Evolutionary conservation across 2,888 invertebrate species (phyloP), one percentile per base, ranked within the genome.

Genomic region (Agrochola macilenta): DNA sequence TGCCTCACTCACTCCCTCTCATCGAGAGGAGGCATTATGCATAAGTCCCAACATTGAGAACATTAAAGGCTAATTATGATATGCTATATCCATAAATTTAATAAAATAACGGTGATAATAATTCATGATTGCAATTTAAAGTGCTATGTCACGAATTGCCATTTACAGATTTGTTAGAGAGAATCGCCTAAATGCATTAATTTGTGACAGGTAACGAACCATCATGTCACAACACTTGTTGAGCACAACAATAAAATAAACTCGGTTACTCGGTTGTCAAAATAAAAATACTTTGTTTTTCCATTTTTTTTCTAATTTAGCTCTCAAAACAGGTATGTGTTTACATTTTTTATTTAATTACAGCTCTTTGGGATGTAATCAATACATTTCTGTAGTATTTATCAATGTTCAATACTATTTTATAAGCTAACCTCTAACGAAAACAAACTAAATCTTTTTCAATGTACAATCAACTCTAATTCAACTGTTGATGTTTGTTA

Each of bases 251-350:
- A 43, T 43, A 43, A 46, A 46, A 46, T 52, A 43, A 30, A 66
- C 8, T 39, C 17, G 0, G 30, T 43, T 43, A 49, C 5, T 49
- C 12, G 57, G 8, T 0, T 69, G 26, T 69, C 69, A 46, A 61
- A 69, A 57, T 54, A 79, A 63, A 23, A 20, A 5, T 30, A 9
- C 5, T 49, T 17, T 17, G 8, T n/a, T 61, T 43, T 39, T 14
- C 14, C 7, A 4, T 17, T 4, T 26, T 46, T 20, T 46, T 7
- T 57, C 0, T 5, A 1, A 17, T 63, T n/a, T 14, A 26, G 3
- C 14, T 68, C n/a, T 7, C 3, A 79, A 54, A 30, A 63, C 52
- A 61, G 78, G 80, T 78, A 30, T 79, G 54, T 20, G 2, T 26
- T 20, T 17, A n/a, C 0, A 35, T 20, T 63, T 49, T 17, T 30